Conservation (phyloP, 2,797 vertebrate species). For the Pagetopsis macropterus region DNA sequence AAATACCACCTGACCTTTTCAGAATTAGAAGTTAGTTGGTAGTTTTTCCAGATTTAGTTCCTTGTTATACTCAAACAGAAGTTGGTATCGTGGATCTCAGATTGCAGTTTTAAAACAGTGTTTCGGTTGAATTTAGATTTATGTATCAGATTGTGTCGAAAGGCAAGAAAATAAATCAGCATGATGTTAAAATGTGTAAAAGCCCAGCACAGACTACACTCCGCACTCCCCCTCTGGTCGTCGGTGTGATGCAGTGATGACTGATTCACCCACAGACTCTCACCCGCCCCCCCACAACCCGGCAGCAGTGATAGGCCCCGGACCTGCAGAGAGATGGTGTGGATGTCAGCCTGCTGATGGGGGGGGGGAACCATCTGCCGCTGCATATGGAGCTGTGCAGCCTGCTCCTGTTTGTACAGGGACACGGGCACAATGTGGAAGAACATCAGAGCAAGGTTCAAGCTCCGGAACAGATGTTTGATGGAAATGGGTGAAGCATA, state of each 20-base stretch:
- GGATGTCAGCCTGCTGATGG: conserved; percentile 45
- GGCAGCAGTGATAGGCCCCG: conserved; percentile 34
- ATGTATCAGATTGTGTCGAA: background rate
- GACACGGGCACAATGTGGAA: background rate
- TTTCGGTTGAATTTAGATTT: background rate
- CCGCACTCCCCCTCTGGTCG: too few relatives aligned
- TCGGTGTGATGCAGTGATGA: background rate
- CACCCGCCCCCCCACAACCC: conserved; percentile 46
- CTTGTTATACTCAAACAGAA: too few relatives aligned
- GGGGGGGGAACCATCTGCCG: conserved; percentile 60
- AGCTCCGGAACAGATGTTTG: background rate
- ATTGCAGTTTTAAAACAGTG: too few relatives aligned
- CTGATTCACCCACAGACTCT: conserved; percentile 32
- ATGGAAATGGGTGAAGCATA: too few relatives aligned
- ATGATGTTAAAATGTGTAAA: background rate
- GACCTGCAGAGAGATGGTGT: conserved; percentile 36
- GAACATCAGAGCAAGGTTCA: background rate
- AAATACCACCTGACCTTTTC: too few relatives aligned
- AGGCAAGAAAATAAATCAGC: background rate
- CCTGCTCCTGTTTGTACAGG: background rate
- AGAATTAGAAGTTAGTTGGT: too few relatives aligned
- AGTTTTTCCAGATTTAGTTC: too few relatives aligned
- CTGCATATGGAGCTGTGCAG: conserved; percentile 47
- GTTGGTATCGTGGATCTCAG: too few relatives aligned
- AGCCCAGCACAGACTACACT: background rate